Base-by-base conservation (phyloP, 2,888 invertebrate genomes). In the Dyspetes luteomarginatus region DNA sequence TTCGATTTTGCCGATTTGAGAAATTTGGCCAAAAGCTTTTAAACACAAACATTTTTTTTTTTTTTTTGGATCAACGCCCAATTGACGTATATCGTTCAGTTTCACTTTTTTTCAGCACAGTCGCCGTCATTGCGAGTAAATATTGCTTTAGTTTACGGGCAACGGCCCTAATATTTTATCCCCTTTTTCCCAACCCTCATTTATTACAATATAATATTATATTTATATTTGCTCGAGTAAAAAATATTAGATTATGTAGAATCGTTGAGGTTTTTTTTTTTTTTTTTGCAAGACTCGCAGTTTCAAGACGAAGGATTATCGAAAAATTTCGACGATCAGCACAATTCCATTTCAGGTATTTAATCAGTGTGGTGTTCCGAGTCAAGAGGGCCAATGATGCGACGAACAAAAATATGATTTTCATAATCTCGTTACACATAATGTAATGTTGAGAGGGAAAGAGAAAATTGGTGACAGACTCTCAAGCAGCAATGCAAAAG, bases 61-160 rank as follows among this genome's bases (percentile, higher is more conserved):
- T 26, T 36, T 26, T 71, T 48, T 45, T 36, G 62, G 45, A 55
- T 48, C 52, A 60, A 67, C 41, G n/a, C 50, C n/a, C 48, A 50
- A 58, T 62, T 48, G 28, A 43, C n/a, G 52, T 48, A 55, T 15
- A 28, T 50, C 56, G 41, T 72, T 73, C 80, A 68, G 62, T 73
- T 56, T 77, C 28, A 64, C 64, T 45, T 26, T 24, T 41, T 26
- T 41, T 28, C n/a, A 55, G 60, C 74, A 68, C 78, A 72, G 73
- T 62, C 75, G 56, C 83, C n/a, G 68, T 82, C 81, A 83, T 83
- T 84, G 84, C 83, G 83, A 78, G 78, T 81, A 83, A 67, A 84
- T 85, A 86, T 85, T 85, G 85, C 85, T 85, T 85, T 83, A 84
- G 85, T 85, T 85, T 85, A 19, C n/a, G 56, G 68, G 28, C 56